Base-by-base conservation (phyloP, 2,888 invertebrate species). In the Acanthoscelides obtectus region DNA sequence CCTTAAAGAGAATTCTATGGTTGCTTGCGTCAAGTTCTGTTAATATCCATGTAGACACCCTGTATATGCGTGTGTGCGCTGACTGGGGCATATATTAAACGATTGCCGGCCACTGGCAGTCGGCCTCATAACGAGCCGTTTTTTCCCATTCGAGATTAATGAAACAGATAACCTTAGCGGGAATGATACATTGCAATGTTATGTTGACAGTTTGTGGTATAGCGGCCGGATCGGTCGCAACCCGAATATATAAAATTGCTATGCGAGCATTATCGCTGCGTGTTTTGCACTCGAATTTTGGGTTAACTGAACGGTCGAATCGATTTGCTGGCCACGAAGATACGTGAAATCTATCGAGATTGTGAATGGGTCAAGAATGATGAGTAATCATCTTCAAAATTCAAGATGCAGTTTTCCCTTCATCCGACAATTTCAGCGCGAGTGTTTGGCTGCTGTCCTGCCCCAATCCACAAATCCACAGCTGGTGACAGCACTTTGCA, bases 151-250 rank as follows among this genome's bases (percentile, higher is more conserved):
- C 63, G 20, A 45, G 75, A 74, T 73, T 69, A 66, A 72, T 71
- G 72, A 73, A 70, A 69, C 72, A 73, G 73, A 74, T 73, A 75
- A 73, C 69, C 71, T 72, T 73, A 75, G 72, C 67, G 64, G 75
- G 74, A 73, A 69, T 71, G 72, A 72, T 70, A 70, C 64, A 72
- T 68, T 71, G 68, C 68, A 21, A 22, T 19, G 22, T 8, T 20
- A 22, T 66, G 66, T 66, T 19, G 22, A 66, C 66, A 66, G 45
- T 45, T 45, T 45, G 45, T 45, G 45, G 45, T 12, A 45, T 45
- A 45, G 45, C 45, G 45, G 45, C 17, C 45, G 45, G 6, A 45
- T 6, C 45, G 45, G 45, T 45, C 45, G 45, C 45, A 45, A 45
- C 45, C 17, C 45, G 45, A 45, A 45, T 12, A 45, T 45, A 45